A percentile compares a stretch with the other conserved stretches of the same genome.
Conservation (phyloP, 2,888 invertebrate genomes). For the Euproctis similis region DNA sequence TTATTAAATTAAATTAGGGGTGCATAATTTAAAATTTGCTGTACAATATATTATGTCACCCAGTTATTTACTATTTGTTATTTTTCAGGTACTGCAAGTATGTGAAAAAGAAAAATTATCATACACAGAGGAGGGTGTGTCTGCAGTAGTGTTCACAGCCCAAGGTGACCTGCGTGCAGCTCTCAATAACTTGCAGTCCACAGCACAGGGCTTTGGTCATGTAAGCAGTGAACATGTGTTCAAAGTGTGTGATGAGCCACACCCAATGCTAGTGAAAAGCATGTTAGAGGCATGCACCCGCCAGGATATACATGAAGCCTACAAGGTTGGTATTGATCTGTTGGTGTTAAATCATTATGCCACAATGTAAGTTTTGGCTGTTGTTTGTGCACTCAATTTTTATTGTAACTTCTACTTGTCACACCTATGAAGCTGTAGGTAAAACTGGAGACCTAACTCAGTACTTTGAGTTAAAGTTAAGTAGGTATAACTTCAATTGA, state of each 20-base stretch:
- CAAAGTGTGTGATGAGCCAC: slow-evolving; percentile 99
- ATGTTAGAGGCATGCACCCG: slow-evolving; percentile 91
- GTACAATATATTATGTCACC: too few relatives aligned
- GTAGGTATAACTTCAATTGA: too few relatives aligned
- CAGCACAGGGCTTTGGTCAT: slow-evolving; percentile 87
- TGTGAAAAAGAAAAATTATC: slow-evolving; percentile 75
- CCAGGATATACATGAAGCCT: slow-evolving; percentile 90
- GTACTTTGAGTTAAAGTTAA: too few relatives aligned
- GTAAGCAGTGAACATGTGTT: slow-evolving; percentile 97
- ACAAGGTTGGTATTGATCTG: slow-evolving; percentile 70
- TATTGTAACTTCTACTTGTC: too few relatives aligned
- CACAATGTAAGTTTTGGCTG: neutral
- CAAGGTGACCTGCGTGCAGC: slow-evolving; percentile 99
- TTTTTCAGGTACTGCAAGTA: slow-evolving; percentile 53
- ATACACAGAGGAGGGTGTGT: slow-evolving; percentile 93
- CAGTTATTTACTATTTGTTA: too few relatives aligned
- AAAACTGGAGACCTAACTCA: too few relatives aligned
- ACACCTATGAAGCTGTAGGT: too few relatives aligned
- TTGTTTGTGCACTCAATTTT: too few relatives aligned
- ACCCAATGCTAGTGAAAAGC: slow-evolving; percentile 92
- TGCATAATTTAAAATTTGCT: too few relatives aligned
- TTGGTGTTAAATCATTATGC: too few relatives aligned
- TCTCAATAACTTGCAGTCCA: slow-evolving; percentile 95
- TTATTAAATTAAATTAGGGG: too few relatives aligned
- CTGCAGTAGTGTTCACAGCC: slow-evolving; percentile 97